A percentile compares a stretch with the other conserved stretches of the same genome.
Evolutionary conservation across 2,113 vertebrate species (phyloP).

Genomic region (Elgaria multicarinata): DNA sequence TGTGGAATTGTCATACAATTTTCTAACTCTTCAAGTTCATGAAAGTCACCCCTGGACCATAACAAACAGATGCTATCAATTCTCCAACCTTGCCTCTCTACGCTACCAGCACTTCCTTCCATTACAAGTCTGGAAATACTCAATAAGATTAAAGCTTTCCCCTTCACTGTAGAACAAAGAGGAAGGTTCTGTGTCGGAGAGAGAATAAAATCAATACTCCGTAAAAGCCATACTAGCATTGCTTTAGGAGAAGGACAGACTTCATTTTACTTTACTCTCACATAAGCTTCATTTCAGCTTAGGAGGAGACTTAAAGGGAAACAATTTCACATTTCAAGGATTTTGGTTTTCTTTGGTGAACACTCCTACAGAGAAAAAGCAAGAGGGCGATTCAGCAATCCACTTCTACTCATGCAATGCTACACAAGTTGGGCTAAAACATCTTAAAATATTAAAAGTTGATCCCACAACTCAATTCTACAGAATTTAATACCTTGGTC

Average conservation of each 20-base stretch:
- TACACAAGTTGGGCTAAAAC: background rate
- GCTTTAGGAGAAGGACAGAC: conserved; percentile 60
- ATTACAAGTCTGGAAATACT: conserved; percentile 92
- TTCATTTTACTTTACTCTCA: conserved; percentile 72
- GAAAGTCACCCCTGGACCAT: conserved; percentile 83
- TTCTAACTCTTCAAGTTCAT: conserved; percentile 86
- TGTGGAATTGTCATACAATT: conserved; percentile 71
- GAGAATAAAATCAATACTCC: conserved; percentile 82
- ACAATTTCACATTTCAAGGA: conserved; percentile 70
- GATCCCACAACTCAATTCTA: no score
- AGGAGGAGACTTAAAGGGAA: conserved; percentile 70
- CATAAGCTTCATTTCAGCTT: conserved; percentile 69
- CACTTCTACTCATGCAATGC: background rate
- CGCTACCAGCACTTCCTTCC: conserved; percentile 71
- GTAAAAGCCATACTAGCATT: conserved; percentile 72
- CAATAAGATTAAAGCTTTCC: conserved; percentile 92
- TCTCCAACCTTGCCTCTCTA: conserved; percentile 81
- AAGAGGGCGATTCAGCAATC: background rate
- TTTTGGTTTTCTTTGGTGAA: conserved; percentile 65
- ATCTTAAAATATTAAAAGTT: background rate
- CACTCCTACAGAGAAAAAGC: conserved; percentile 67
- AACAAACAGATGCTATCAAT: conserved; percentile 88
- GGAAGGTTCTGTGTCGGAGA: conserved; percentile 75
- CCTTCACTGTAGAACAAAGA: conserved; percentile 86
- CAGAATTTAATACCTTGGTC: background rate